These are phyloP conservation scores for Gambusia holbrooki DNA, from an alignment of 2,113 vertebrate species.

Conservation along the genomic window DNA sequence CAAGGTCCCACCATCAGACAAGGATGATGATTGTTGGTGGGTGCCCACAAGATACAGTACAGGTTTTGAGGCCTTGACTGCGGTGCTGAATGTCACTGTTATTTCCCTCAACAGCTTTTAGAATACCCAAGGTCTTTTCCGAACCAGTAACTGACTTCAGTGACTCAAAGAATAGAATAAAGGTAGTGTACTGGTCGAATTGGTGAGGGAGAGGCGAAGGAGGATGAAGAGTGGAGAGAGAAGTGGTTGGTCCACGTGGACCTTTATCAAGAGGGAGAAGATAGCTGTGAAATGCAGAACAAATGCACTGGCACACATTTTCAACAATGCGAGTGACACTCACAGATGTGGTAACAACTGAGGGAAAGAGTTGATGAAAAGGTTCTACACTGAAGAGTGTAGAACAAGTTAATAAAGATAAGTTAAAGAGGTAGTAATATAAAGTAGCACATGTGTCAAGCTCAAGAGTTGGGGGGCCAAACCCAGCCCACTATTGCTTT, in stretches of 20 bases:
- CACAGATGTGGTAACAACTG: no score
- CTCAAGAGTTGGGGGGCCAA: no score
- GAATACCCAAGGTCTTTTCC: background rate
- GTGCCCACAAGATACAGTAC: slow-evolving; percentile 53
- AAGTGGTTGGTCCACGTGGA: background rate
- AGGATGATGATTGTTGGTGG: slow-evolving; percentile 53
- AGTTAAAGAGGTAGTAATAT: no score
- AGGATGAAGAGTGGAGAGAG: background rate
- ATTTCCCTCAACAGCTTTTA: slow-evolving; percentile 8
- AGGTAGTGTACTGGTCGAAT: background rate
- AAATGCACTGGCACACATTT: no score
- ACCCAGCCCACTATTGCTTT: no score
- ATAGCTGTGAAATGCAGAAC: no score
- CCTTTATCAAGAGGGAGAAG: no score
- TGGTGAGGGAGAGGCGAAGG: background rate
- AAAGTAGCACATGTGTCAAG: no score
- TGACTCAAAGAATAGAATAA: background rate
- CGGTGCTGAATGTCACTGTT: slow-evolving; percentile 17
- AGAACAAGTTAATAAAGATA: no score
- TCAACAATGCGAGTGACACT: no score
- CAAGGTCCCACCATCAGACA: slow-evolving; percentile 60
- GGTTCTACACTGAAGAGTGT: no score
- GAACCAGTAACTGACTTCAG: background rate
- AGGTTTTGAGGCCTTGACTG: slow-evolving; percentile 5
- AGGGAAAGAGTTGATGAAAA: no score